phyloP scores from a whole-genome alignment of 92 coral and sea anemone genomes.

The Pocillopora meandrina region DNA sequence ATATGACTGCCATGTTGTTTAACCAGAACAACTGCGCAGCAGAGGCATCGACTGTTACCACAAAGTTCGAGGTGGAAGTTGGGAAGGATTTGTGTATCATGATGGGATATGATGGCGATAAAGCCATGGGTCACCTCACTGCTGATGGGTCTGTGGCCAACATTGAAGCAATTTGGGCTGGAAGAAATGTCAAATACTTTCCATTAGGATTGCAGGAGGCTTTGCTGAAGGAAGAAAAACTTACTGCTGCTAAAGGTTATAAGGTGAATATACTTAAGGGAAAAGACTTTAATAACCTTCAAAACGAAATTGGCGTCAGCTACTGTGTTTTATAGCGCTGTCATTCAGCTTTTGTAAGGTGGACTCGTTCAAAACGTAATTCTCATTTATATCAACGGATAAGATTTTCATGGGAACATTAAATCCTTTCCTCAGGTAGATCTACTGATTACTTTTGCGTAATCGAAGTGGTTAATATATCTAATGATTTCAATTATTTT shows the following conservation, averaged over 20 bases:
- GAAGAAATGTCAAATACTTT: conserved; percentile 82
- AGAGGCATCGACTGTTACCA: conserved; percentile 76
- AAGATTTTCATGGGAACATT: no score
- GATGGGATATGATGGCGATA: conserved; percentile 77
- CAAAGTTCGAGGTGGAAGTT: conserved; percentile 76
- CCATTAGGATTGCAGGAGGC: conserved; percentile 86
- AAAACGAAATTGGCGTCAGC: no score
- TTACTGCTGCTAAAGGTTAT: conserved; percentile 56
- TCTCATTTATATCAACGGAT: no score
- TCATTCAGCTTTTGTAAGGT: no score
- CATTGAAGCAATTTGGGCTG: conserved; percentile 93
- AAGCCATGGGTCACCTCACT: conserved; percentile 73
- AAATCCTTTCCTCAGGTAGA: no score
- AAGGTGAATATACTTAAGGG: background rate
- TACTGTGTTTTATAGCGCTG: no score
- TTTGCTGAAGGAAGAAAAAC: conserved; percentile 52
- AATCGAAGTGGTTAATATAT: no score
- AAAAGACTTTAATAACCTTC: no score
- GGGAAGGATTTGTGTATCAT: conserved; percentile 80
- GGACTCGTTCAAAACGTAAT: no score
- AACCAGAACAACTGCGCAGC: conserved; percentile 92
- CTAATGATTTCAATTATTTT: no score
- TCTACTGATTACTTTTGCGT: no score
- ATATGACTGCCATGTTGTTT: conserved; percentile 80
- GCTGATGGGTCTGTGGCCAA: conserved; percentile 91